Evolutionary conservation across 2,888 invertebrate genomes (phyloP).

Genomic region (Cremastinae sp.): DNA sequence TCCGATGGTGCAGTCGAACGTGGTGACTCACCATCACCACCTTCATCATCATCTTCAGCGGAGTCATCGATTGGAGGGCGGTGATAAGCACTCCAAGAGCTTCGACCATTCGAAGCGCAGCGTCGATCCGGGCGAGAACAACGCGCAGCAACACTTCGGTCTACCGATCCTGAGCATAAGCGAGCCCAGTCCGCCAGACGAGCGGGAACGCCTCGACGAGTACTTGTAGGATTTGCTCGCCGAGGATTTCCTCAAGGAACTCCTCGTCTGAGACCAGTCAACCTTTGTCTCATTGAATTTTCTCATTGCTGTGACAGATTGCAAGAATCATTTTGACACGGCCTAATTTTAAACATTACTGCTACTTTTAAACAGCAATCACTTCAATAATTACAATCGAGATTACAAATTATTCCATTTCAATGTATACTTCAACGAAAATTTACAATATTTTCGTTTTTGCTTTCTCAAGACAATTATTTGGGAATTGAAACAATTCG

Average conservation of each 20-base stretch:
- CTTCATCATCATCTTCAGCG: constrained; percentile 69
- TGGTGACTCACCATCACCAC: constrained; percentile 7
- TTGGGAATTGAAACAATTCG: too few species aligned
- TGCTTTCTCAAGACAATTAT: too few species aligned
- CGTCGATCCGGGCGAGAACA: constrained; percentile 74
- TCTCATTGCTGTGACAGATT: too few species aligned
- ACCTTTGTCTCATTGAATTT: neutral
- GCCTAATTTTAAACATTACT: too few species aligned
- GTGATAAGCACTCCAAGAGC: constrained; percentile 82
- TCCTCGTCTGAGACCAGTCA: constrained; percentile 73
- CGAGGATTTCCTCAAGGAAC: constrained; percentile 78
- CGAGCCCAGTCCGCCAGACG: constrained; percentile 90
- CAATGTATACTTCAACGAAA: too few species aligned
- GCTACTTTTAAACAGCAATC: too few species aligned
- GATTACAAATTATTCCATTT: too few species aligned
- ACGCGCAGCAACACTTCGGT: constrained; percentile 85
- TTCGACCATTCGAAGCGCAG: constrained; percentile 79
- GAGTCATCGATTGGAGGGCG: constrained; percentile 82
- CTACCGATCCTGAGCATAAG: constrained; percentile 90
- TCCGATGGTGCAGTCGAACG: constrained; percentile 20
- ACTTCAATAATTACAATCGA: too few species aligned
- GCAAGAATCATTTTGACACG: too few species aligned
- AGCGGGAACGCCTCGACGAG: constrained; percentile 84
- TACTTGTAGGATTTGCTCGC: constrained; percentile 83
- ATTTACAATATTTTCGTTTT: too few species aligned